Percentiles rank a stretch among this genome's conserved stretches.
These are phyloP conservation scores for Anguilla megastoma DNA, from an alignment of 2,797 vertebrate genomes.

Conservation along the genomic window DNA sequence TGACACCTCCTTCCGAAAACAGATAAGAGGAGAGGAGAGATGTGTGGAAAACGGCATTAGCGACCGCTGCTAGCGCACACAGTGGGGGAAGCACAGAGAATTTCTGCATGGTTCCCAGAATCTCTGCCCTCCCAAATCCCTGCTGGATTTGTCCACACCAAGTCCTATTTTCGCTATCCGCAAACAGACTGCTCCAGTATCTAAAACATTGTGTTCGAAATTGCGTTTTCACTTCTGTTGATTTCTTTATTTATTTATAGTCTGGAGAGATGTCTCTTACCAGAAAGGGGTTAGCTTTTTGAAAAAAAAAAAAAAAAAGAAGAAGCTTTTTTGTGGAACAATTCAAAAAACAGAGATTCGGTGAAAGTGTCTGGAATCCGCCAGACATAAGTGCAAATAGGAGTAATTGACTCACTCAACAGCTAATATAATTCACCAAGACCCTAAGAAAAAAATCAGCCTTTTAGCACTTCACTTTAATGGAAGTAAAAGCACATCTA, in stretches of 20 bases:
- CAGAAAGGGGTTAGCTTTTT: neutral
- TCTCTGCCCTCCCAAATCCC: neutral
- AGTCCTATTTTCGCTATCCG: neutral
- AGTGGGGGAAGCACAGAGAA: neutral
- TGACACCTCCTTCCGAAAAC: neutral
- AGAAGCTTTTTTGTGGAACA: neutral
- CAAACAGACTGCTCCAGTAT: neutral
- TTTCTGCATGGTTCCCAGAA: neutral
- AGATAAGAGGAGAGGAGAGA: neutral
- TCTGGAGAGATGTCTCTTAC: neutral
- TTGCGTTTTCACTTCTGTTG: neutral
- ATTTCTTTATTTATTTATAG: neutral
- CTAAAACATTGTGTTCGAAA: neutral
- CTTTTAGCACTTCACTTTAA: slow-evolving; percentile 11
- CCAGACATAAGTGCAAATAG: neutral
- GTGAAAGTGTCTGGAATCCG: neutral
- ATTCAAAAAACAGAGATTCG: neutral
- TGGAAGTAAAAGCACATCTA: slow-evolving; percentile 20
- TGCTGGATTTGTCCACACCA: neutral
- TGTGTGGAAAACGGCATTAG: neutral
- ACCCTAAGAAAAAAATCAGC: neutral
- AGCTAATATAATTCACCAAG: slow-evolving; percentile 19
- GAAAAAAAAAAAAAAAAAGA: neutral
- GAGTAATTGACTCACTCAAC: slow-evolving; percentile 19
- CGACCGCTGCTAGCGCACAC: neutral